Percentiles rank a stretch among this genome's conserved stretches.
These are phyloP conservation scores for Pseudopipra pipra DNA, from an alignment of 2,113 vertebrate genomes.

Conservation along the genomic window DNA sequence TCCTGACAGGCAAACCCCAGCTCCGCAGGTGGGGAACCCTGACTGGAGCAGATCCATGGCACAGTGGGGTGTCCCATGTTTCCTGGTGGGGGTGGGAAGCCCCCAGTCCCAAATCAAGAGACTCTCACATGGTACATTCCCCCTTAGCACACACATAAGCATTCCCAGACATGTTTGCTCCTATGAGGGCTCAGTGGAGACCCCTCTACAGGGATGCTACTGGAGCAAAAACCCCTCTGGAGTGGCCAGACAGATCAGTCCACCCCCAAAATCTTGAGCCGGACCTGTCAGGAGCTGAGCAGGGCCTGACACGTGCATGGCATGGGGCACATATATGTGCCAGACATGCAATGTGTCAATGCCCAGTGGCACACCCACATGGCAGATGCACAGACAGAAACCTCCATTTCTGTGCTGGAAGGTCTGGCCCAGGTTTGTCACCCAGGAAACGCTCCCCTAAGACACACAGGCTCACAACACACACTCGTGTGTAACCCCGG, in stretches of 20 bases:
- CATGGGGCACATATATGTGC: accelerated
- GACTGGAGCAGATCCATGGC: accelerated
- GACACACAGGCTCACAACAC: neutral
- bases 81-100: accelerated
- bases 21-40: neutral
- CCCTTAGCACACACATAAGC: neutral
- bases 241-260: accelerated
- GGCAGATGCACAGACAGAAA: neutral
- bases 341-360: accelerated
- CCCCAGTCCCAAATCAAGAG: neutral
- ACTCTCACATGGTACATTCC: accelerated
- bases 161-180: neutral
- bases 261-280: neutral
- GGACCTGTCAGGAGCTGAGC: neutral
- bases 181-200: neutral
- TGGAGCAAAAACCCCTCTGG: neutral
- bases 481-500: accelerated
- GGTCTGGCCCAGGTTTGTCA: neutral
- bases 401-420: neutral
- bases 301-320: neutral
- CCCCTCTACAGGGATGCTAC: neutral
- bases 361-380: accelerated
- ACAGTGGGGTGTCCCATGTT: accelerated
- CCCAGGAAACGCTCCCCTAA: accelerated
- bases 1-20: neutral